phyloP scores from a whole-genome alignment of 2,888 invertebrate species.

The Drosophila macrospina region DNA sequence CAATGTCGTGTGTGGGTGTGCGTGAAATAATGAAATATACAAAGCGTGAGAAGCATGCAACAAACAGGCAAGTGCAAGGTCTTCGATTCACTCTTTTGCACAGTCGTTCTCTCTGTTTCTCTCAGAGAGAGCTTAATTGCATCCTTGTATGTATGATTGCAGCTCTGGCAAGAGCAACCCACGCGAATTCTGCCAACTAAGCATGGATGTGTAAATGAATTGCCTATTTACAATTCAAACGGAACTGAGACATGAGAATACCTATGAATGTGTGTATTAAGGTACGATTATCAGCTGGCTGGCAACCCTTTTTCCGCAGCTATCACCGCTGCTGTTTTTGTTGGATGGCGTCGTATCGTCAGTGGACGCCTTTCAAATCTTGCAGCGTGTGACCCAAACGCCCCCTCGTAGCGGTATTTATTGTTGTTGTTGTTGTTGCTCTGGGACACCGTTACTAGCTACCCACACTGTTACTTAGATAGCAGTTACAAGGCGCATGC shows the following conservation, averaged over 20 bases:
- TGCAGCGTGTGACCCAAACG: constrained; percentile 76
- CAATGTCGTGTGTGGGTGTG: constrained; percentile 18
- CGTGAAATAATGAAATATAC: constrained; percentile 58
- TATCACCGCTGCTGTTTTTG: constrained; percentile 25
- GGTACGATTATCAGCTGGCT: constrained; percentile 18
- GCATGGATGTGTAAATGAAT: constrained; percentile 9
- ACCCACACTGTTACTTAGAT: constrained; percentile 41
- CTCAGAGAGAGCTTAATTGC: constrained; percentile 13
- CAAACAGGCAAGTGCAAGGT: constrained; percentile 71
- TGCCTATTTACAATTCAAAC: constrained; percentile 57
- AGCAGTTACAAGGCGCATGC: constrained; percentile 65
- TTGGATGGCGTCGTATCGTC: constrained; percentile 14
- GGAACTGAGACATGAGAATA: constrained; percentile 19
- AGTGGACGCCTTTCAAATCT: constrained; percentile 56
- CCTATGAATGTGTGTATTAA: background rate
- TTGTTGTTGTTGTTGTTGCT: constrained; percentile 38
- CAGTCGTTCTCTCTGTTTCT: background rate
- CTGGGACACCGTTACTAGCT: constrained; percentile 54
- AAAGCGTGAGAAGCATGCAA: constrained; percentile 44
- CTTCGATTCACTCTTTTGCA: constrained; percentile 36
- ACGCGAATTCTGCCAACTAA: constrained; percentile 31
- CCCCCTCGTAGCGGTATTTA: constrained; percentile 60
- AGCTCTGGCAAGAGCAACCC: constrained; percentile 49
- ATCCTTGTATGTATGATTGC: constrained; percentile 49
- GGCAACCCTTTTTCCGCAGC: constrained; percentile 47